Evolutionary conservation across 2,888 invertebrate species (phyloP).

Genomic region (Lypha dubia): DNA sequence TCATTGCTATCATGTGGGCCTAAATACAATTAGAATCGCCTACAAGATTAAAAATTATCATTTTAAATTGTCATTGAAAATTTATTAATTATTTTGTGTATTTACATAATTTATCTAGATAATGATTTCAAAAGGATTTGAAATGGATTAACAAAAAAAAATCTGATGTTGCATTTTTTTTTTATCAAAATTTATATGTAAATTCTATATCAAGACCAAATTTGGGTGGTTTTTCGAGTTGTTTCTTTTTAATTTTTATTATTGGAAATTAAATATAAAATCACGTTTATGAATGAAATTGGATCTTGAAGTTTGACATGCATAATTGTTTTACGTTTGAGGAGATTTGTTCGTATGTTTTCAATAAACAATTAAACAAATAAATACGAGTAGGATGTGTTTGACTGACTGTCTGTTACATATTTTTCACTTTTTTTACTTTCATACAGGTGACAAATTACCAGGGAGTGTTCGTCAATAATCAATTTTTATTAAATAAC

Average conservation of each 20-base stretch:
- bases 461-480: slow-evolving; percentile 62
- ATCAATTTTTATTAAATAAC: slow-evolving; percentile 21
- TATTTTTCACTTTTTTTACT: background rate
- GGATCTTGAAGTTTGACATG: slow-evolving; percentile 21
- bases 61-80: slow-evolving; percentile 30
- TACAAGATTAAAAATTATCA: background rate
- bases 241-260: too few relatives aligned
- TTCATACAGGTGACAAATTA: slow-evolving; percentile 70
- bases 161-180: background rate
- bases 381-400: slow-evolving; percentile 47
- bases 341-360: slow-evolving; percentile 3
- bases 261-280: slow-evolving; percentile 62
- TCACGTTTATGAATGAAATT: slow-evolving; percentile 59
- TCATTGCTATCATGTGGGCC: background rate
- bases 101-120: slow-evolving; percentile 32
- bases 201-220: slow-evolving; percentile 12
- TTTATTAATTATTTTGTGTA: slow-evolving; percentile 38
- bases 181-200: background rate
- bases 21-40: background rate
- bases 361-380: slow-evolving; percentile 3
- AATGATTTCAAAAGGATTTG: slow-evolving; percentile 29
- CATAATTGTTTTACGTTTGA: slow-evolving; percentile 27
- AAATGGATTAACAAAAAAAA: slow-evolving; percentile 39
- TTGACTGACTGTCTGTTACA: slow-evolving; percentile 11
- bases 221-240: slow-evolving; percentile 51